A percentile compares a stretch with the other conserved stretches of the same genome.
phyloP scores from a whole-genome alignment of 2,797 vertebrate genomes.

The Myiothlypis coronata region DNA sequence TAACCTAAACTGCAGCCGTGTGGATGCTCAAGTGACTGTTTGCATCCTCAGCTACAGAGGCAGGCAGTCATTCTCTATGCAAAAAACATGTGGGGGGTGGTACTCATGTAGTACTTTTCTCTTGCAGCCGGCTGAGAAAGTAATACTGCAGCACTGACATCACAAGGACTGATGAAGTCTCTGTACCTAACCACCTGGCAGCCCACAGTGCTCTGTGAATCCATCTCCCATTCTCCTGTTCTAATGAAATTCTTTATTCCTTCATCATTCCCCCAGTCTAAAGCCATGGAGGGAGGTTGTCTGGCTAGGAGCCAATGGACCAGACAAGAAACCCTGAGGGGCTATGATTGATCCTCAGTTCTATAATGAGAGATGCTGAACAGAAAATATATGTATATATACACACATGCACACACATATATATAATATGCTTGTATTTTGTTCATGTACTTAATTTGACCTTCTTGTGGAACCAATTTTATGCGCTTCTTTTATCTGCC shows the following conservation, averaged over 20 bases:
- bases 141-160: not conserved
- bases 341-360: not conserved
- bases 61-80: not conserved
- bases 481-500: not conserved
- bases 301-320: not conserved
- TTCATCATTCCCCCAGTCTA: not conserved
- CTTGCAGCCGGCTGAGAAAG: slow-evolving; percentile 34
- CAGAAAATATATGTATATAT: not conserved
- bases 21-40: not conserved
- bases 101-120: not conserved
- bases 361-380: not conserved
- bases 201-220: not conserved
- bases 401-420: not conserved
- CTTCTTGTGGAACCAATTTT: not conserved
- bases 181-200: not conserved
- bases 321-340: not conserved
- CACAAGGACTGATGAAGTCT: not conserved
- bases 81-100: not conserved
- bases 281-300: not conserved
- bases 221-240: not conserved
- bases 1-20: not conserved
- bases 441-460: not conserved
- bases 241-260: not conserved
- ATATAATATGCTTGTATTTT: not conserved
- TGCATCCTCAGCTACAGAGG: not conserved